Evolutionary conservation across 2,113 vertebrate species (phyloP).

Genomic region (Australoheros scitulus): DNA sequence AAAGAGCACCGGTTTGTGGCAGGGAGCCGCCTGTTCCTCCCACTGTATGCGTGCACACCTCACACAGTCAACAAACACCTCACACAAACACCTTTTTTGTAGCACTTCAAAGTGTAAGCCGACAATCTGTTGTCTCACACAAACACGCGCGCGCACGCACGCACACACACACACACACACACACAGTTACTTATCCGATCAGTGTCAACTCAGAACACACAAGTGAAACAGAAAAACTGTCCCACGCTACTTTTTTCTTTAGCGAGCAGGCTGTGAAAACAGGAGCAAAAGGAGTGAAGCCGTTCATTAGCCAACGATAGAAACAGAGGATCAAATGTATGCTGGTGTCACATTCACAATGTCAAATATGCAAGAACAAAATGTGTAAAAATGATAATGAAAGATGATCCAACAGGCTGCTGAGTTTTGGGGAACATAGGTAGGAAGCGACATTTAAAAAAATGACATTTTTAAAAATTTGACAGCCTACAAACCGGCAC

Average conservation of each 20-base stretch:
- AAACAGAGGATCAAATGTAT: not conserved
- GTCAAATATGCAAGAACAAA: not conserved
- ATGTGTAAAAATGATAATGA: not conserved
- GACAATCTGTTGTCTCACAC: slow-evolving; percentile 28
- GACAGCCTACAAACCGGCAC: not conserved
- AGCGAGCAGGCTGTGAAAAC: slow-evolving; percentile 3
- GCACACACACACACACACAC: not conserved
- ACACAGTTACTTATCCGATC: not conserved
- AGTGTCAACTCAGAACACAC: not conserved
- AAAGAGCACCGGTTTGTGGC: slow-evolving; percentile 15
- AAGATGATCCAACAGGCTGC: not conserved
- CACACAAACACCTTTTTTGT: slow-evolving; percentile 20
- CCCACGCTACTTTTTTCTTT: slow-evolving; percentile 4
- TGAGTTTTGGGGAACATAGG: not conserved
- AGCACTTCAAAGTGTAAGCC: slow-evolving; percentile 42
- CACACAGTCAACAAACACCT: slow-evolving; percentile 11
- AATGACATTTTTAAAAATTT: not conserved
- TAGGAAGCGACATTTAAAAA: not conserved
- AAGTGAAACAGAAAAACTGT: slow-evolving; percentile 18
- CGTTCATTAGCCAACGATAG: not conserved
- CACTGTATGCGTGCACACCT: slow-evolving; percentile 25
- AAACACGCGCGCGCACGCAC: not conserved
- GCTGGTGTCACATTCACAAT: not conserved
- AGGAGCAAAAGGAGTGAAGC: not conserved
- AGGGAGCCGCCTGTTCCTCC: slow-evolving; percentile 12